Evolutionary conservation across 2,113 vertebrate species (phyloP).

Genomic region (Coracopsis vasa): DNA sequence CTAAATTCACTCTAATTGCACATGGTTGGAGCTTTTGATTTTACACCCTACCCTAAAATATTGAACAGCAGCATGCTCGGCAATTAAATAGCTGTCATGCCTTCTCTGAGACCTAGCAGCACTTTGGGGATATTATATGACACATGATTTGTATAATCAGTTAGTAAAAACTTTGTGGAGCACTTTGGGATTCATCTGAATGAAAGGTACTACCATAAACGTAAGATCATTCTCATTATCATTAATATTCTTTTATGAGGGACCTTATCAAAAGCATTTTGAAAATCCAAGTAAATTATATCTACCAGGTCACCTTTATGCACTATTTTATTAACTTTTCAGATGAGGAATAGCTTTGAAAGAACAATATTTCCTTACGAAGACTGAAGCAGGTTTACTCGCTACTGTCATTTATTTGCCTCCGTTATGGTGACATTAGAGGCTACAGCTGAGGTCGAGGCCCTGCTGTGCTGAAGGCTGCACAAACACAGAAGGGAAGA

Average conservation of each 20-base stretch:
- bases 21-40: neutral
- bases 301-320: conserved; percentile 50
- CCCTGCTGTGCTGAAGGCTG: neutral
- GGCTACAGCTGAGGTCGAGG: neutral
- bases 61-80: neutral
- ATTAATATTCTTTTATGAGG: conserved; percentile 62
- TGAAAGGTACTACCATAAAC: conserved; percentile 45
- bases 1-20: neutral
- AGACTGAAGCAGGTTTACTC: neutral
- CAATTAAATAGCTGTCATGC: conserved; percentile 45
- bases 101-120: neutral
- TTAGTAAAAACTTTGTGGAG: conserved; percentile 45
- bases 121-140: conserved; percentile 14
- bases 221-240: conserved; percentile 53
- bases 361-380: neutral
- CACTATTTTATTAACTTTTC: conserved; percentile 57
- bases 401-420: neutral
- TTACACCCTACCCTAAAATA: conserved; percentile 17
- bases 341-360: conserved; percentile 3
- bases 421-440: neutral
- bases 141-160: conserved; percentile 48
- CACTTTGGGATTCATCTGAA: conserved; percentile 53
- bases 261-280: conserved; percentile 59
- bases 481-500: neutral
- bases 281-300: conserved; percentile 43